These are phyloP conservation scores for Tetramorium alpestre DNA, from an alignment of 1,140 invertebrate species.

Conservation along the genomic window DNA sequence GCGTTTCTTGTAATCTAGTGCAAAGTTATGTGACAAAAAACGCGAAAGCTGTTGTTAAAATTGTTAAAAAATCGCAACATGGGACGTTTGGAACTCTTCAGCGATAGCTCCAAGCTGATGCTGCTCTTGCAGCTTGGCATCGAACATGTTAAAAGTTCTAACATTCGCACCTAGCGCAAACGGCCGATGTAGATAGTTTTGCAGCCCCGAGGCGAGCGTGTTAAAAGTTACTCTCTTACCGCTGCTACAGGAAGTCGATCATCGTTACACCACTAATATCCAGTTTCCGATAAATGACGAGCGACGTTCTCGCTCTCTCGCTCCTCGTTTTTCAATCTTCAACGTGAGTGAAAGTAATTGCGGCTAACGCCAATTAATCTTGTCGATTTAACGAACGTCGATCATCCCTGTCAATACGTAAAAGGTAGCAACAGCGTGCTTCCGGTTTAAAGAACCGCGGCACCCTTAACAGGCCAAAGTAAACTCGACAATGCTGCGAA, in stretches of 20 bases:
- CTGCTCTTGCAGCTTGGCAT: slow-evolving; percentile 25
- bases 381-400: slow-evolving; percentile 42
- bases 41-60: neutral
- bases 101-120: slow-evolving; percentile 16
- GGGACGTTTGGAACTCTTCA: slow-evolving; percentile 5
- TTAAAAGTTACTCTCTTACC: slow-evolving; percentile 49
- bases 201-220: slow-evolving; percentile 10
- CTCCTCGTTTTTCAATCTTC: slow-evolving; percentile 31
- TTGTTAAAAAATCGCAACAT: slow-evolving; percentile 20
- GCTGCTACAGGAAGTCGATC: slow-evolving; percentile 42
- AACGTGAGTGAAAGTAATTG: slow-evolving; percentile 27
- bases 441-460: neutral
- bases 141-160: slow-evolving; percentile 46
- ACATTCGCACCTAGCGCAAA: slow-evolving; percentile 30
- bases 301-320: neutral
- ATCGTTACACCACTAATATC: slow-evolving; percentile 42
- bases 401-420: slow-evolving; percentile 34
- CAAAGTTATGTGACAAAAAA: neutral
- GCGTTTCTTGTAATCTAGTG: neutral
- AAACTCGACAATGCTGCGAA: neutral
- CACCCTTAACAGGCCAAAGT: neutral
- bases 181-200: slow-evolving; percentile 45
- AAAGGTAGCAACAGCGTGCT: neutral
- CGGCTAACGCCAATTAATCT: slow-evolving; percentile 39
- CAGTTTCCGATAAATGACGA: slow-evolving; percentile 40